phyloP scores from a whole-genome alignment of 2,888 invertebrate genomes.

The Autographa pulchrina region DNA sequence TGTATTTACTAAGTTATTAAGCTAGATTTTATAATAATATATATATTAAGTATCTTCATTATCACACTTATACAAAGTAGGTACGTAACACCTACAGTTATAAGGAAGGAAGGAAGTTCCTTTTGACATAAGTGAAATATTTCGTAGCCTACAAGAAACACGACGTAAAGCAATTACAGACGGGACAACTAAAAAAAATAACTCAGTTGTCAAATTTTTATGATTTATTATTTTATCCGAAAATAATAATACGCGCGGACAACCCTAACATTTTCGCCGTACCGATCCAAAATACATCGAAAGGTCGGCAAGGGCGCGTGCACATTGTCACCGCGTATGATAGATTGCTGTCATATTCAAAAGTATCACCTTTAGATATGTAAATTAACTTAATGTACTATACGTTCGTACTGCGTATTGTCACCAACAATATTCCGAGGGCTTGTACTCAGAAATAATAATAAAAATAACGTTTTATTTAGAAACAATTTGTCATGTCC shows the following conservation, averaged over 20 bases:
- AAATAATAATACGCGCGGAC: conserved; percentile 46
- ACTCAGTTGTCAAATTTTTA: conserved; percentile 17
- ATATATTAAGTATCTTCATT: no score
- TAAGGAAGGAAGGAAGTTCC: no score
- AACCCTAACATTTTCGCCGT: conserved; percentile 43
- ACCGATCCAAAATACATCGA: conserved; percentile 58
- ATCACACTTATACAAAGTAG: no score
- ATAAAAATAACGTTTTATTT: conserved; percentile 49
- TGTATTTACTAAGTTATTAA: no score
- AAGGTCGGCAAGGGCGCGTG: conserved; percentile 76
- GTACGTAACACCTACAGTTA: no score
- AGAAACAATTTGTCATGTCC: conserved; percentile 50
- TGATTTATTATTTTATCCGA: conserved; percentile 15
- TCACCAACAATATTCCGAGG: conserved; percentile 63
- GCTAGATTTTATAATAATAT: no score
- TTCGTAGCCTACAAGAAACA: not conserved
- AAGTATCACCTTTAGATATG: conserved; percentile 80
- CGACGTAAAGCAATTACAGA: not conserved
- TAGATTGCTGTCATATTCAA: conserved; percentile 84
- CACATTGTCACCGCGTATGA: conserved; percentile 81
- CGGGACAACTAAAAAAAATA: not conserved
- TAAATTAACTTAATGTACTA: conserved; percentile 73
- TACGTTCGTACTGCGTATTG: conserved; percentile 58
- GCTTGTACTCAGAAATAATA: conserved; percentile 56
- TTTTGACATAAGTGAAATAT: no score